A percentile compares a stretch with the other conserved stretches of the same genome.
phyloP scores from a whole-genome alignment of 2,113 vertebrate species.

The Nicator chloris region DNA sequence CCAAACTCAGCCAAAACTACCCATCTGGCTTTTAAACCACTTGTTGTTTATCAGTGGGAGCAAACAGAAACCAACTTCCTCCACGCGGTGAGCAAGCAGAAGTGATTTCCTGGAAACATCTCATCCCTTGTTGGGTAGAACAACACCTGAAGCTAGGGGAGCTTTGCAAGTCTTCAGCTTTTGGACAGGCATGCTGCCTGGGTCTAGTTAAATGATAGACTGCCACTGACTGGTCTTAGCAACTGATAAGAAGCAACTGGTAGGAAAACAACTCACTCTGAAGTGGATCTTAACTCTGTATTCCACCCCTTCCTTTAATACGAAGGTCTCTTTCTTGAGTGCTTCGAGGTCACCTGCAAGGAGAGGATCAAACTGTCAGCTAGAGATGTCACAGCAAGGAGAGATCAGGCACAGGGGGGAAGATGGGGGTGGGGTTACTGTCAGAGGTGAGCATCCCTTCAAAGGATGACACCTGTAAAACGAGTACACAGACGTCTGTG shows the following conservation, averaged over 20 bases:
- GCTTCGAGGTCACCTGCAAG: slow-evolving; percentile 73
- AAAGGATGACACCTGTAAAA: neutral
- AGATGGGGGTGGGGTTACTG: neutral
- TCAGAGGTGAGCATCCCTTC: neutral
- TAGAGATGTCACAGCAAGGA: neutral
- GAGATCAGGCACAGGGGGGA: neutral
- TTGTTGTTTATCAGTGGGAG: neutral
- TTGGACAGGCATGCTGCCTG: neutral
- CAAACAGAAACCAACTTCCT: neutral
- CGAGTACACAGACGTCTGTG: rapidly evolving
- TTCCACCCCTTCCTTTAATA: slow-evolving; percentile 79
- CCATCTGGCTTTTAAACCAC: neutral
- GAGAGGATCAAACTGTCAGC: neutral
- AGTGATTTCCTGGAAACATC: neutral
- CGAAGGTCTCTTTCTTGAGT: slow-evolving; percentile 76
- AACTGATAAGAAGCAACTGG: neutral
- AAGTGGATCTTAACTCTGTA: slow-evolving; percentile 81
- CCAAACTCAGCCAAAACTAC: neutral
- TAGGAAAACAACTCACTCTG: slow-evolving; percentile 71
- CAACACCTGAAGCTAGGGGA: neutral
- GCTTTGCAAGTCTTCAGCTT: neutral
- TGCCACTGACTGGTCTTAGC: neutral
- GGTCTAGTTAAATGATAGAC: neutral
- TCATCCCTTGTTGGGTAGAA: neutral
- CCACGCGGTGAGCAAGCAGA: neutral